Evolutionary conservation across 1,140 invertebrate species (phyloP).

Genomic region (Onthophagus taurus): DNA sequence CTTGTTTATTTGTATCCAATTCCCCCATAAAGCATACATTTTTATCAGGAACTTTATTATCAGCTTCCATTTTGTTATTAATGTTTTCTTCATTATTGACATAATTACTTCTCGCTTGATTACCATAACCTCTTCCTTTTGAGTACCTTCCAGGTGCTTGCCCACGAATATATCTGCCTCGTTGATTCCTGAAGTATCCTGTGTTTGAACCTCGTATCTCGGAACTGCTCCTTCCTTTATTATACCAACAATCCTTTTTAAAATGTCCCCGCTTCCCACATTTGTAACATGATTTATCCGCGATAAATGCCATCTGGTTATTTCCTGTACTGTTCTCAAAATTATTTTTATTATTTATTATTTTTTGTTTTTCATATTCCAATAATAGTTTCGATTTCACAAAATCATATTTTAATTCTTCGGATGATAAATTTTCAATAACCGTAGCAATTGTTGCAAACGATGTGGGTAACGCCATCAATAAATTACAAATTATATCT

Average conservation of each 20-base stretch:
- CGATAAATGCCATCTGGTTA: slow-evolving; percentile 3
- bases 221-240: not conserved
- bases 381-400: slow-evolving; percentile 8
- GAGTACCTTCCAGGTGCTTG: slow-evolving; percentile 6
- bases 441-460: slow-evolving; percentile 18
- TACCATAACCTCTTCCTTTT: slow-evolving; percentile 1
- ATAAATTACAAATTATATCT: slow-evolving; percentile 15
- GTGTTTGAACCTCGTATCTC: not conserved
- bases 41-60: not conserved
- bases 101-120: slow-evolving; percentile 1
- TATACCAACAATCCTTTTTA: slow-evolving; percentile 5
- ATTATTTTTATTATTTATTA: slow-evolving; percentile 10
- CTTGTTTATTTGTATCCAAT: not conserved
- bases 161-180: slow-evolving; percentile 6
- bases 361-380: slow-evolving; percentile 15
- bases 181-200: not conserved
- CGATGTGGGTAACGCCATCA: slow-evolving; percentile 15
- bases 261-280: slow-evolving; percentile 14
- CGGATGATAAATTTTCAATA: slow-evolving; percentile 13
- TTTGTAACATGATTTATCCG: slow-evolving; percentile 3
- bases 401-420: slow-evolving; percentile 4
- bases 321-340: not conserved
- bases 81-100: not conserved
- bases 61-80: not conserved
- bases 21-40: slow-evolving; percentile 11